Conservation (phyloP, 2,113 vertebrate species). For the Calidris pugnax region DNA sequence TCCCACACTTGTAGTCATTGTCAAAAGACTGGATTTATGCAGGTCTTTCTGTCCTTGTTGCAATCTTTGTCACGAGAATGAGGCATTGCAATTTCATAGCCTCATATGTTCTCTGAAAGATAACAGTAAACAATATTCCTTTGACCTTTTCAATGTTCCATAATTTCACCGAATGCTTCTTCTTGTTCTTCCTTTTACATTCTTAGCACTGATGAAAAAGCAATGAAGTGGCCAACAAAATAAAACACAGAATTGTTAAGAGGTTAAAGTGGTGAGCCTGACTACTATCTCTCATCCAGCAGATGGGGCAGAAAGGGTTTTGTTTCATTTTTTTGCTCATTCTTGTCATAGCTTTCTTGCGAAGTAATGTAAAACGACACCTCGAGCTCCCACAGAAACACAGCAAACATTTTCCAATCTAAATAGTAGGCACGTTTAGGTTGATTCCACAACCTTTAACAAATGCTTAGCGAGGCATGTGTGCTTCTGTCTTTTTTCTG, state of each 20-base stretch:
- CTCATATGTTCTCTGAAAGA: slow-evolving; percentile 30
- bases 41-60: slow-evolving; percentile 30
- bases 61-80: slow-evolving; percentile 36
- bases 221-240: neutral
- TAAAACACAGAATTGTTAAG: neutral
- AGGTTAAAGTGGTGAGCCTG: neutral
- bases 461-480: neutral
- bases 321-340: neutral
- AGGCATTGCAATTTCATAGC: slow-evolving; percentile 39
- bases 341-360: neutral
- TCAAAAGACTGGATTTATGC: slow-evolving; percentile 29
- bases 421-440: rapidly evolving
- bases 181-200: slow-evolving; percentile 15
- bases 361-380: neutral
- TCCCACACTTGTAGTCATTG: neutral
- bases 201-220: neutral
- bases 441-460: neutral
- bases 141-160: slow-evolving; percentile 27
- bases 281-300: neutral
- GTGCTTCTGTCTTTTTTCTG: neutral
- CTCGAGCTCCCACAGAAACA: neutral
- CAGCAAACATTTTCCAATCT: neutral
- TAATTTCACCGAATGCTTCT: slow-evolving; percentile 21
- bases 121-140: slow-evolving; percentile 34
- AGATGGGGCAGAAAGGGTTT: neutral